A percentile compares a stretch with the other conserved stretches of the same genome.
phyloP scores from a whole-genome alignment of 2,888 invertebrate genomes.

The Epirrhoe tristata region DNA sequence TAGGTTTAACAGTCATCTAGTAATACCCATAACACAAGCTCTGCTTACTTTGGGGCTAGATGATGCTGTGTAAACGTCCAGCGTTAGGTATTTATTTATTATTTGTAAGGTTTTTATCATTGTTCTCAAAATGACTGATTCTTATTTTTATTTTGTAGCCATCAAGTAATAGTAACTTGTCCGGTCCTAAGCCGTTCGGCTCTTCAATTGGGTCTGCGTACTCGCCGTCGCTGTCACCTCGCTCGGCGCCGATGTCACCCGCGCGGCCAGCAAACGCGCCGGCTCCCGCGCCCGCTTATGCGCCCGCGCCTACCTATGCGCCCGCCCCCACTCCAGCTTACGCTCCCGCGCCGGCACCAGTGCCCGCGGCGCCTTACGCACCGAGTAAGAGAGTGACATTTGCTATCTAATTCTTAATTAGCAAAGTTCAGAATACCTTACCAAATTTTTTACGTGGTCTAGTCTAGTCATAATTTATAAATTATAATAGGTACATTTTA shows the following conservation, averaged over 20 bases:
- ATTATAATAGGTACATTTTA: too few relatives aligned
- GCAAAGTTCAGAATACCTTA: slow-evolving; percentile 7
- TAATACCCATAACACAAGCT: too few relatives aligned
- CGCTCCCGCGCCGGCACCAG: slow-evolving; percentile 39
- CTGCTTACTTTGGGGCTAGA: too few relatives aligned
- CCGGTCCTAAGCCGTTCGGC: slow-evolving; percentile 87
- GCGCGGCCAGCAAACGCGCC: slow-evolving; percentile 67
- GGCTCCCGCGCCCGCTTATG: slow-evolving; percentile 52
- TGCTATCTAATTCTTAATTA: slow-evolving; percentile 62
- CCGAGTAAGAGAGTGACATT: slow-evolving; percentile 84
- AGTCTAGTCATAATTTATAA: too few relatives aligned
- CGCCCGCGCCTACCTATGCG: slow-evolving; percentile 51
- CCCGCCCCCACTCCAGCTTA: slow-evolving; percentile 34
- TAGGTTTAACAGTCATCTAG: too few relatives aligned
- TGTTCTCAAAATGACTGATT: neutral
- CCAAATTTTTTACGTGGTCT: neutral
- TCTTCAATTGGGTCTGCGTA: slow-evolving; percentile 85
- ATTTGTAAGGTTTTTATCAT: neutral
- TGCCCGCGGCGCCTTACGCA: slow-evolving; percentile 62
- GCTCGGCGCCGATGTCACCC: slow-evolving; percentile 82
- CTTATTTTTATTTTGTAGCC: slow-evolving; percentile 61
- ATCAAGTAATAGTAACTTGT: slow-evolving; percentile 81
- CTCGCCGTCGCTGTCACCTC: slow-evolving; percentile 80
- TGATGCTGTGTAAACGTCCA: too few relatives aligned
- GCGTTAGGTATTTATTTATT: too few relatives aligned